phyloP scores from a whole-genome alignment of 2,113 vertebrate genomes.

The Mellivora capensis region DNA sequence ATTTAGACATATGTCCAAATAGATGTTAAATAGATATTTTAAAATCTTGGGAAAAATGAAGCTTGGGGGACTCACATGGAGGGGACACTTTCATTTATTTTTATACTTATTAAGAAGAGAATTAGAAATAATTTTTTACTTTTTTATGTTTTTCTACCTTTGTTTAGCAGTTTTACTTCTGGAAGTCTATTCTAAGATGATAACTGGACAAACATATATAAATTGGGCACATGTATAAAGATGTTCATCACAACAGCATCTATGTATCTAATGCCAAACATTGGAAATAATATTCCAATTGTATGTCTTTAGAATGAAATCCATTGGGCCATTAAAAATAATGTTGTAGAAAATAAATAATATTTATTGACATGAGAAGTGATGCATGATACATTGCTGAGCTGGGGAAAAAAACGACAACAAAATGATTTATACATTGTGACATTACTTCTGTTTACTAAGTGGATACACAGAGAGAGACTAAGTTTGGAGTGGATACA shows the following conservation, averaged over 20 bases:
- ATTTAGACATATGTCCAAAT: background rate
- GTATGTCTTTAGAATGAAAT: conserved; percentile 25
- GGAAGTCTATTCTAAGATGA: background rate
- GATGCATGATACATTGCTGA: background rate
- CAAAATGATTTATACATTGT: background rate
- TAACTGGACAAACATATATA: background rate
- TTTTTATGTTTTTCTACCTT: background rate
- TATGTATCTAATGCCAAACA: background rate
- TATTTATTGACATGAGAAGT: conserved; percentile 28
- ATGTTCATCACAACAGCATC: background rate
- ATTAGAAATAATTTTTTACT: background rate
- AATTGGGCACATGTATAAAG: background rate
- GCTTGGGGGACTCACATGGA: background rate
- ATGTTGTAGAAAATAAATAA: background rate
- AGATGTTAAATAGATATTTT: background rate
- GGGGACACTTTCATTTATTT: background rate
- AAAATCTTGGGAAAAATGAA: background rate
- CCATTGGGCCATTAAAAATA: conserved; percentile 34
- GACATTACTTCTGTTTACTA: conserved; percentile 42
- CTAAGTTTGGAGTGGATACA: background rate
- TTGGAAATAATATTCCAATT: background rate
- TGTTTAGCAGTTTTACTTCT: conserved; percentile 16
- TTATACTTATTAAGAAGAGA: background rate
- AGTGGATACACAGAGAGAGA: background rate
- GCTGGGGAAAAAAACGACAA: conserved; percentile 13